Evolutionary conservation across 2,797 vertebrate genomes (phyloP).

Genomic region (Chelidonichthys spinosus): DNA sequence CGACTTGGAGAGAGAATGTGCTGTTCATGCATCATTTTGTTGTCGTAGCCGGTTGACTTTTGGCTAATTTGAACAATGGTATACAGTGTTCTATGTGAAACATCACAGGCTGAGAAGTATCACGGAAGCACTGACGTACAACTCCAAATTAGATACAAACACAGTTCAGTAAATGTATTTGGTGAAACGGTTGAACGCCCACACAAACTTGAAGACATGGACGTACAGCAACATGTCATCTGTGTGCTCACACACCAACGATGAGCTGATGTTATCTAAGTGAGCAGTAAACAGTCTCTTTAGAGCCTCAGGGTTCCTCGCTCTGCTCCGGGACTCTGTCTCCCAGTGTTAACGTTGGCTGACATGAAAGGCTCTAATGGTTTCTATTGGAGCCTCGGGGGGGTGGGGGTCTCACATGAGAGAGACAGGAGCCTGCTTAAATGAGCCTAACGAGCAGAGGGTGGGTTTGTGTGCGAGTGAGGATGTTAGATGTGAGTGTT

Average conservation of each 20-base stretch:
- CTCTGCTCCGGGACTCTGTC: constrained; percentile 55
- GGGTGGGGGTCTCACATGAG: constrained; percentile 36
- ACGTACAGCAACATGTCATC: too few relatives aligned
- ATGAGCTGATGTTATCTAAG: constrained; percentile 73
- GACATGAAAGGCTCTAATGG: constrained; percentile 72
- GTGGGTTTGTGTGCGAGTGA: constrained; percentile 3
- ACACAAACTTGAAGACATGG: too few relatives aligned
- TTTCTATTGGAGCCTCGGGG: constrained; percentile 49
- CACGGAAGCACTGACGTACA: too few relatives aligned
- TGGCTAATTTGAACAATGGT: too few relatives aligned
- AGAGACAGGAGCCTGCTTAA: constrained; percentile 43
- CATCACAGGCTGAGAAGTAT: too few relatives aligned
- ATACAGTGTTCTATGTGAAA: too few relatives aligned
- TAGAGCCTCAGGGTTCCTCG: constrained; percentile 45
- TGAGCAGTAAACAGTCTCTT: constrained; percentile 78
- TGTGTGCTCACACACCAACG: constrained; percentile 4
- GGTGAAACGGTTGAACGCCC: too few relatives aligned
- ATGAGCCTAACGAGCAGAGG: constrained; percentile 31
- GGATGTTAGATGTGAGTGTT: constrained; percentile 4
- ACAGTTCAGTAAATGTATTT: too few relatives aligned
- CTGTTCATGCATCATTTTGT: too few relatives aligned
- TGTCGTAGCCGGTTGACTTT: too few relatives aligned
- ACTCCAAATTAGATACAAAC: too few relatives aligned
- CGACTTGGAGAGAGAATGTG: too few relatives aligned
- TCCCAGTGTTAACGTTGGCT: constrained; percentile 53